Evolutionary conservation across 2,113 vertebrate genomes (phyloP).

Genomic region (Grammomys surdaster): DNA sequence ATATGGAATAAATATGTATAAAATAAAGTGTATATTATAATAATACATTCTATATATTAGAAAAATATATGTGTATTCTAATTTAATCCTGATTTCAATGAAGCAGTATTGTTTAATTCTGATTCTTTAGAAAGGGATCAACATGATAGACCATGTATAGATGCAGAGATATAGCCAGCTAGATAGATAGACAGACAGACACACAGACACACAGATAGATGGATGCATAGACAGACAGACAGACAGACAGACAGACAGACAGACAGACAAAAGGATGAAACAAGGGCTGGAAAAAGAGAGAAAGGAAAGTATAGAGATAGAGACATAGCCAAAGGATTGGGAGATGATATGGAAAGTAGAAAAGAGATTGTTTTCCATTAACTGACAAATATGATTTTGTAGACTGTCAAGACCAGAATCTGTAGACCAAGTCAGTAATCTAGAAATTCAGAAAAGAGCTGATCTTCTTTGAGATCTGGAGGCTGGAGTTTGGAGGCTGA

Average conservation of each 20-base stretch:
- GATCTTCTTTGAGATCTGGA: neutral
- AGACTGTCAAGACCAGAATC: neutral
- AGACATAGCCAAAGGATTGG: neutral
- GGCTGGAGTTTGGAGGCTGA: neutral
- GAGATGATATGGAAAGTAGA: neutral
- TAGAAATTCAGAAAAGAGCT: neutral
- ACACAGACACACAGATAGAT: neutral
- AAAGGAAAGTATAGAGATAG: too few relatives aligned
- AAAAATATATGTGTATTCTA: neutral
- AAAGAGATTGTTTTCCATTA: neutral
- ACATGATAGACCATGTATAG: neutral
- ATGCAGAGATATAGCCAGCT: neutral
- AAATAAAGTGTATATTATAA: too few relatives aligned
- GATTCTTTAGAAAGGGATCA: neutral
- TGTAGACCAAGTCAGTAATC: neutral
- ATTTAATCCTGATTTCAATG: constrained; percentile 4
- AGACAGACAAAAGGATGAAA: neutral
- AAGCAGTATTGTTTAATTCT: neutral
- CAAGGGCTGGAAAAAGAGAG: neutral
- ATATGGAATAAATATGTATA: too few relatives aligned
- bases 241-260: neutral
- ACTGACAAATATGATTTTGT: neutral
- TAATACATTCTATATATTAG: too few relatives aligned
- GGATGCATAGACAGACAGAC: neutral
- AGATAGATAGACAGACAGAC: neutral